A percentile compares a stretch with the other conserved stretches of the same genome.
These are phyloP conservation scores for Sycophaga agraensis DNA, from an alignment of 1,140 invertebrate genomes.

Conservation along the genomic window DNA sequence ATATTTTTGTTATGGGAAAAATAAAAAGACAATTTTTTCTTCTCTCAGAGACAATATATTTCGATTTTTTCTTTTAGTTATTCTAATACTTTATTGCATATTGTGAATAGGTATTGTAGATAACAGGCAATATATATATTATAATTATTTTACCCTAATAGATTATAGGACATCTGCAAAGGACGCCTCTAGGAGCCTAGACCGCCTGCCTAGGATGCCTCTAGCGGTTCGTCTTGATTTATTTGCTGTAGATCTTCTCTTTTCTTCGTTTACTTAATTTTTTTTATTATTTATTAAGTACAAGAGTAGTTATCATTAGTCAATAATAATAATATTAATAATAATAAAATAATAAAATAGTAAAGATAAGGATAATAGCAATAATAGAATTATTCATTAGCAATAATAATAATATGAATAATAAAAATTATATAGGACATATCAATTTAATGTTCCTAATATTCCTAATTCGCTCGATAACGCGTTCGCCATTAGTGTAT, in stretches of 20 bases:
- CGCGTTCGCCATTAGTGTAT: conserved; percentile 11
- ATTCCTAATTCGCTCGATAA: conserved; percentile 35
- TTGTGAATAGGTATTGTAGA: conserved; percentile 49
- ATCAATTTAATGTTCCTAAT: conserved; percentile 39
- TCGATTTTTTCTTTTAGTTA: conserved; percentile 35
- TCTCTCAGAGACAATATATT: conserved; percentile 51
- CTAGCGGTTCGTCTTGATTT: background rate
- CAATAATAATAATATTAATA: conserved; percentile 38
- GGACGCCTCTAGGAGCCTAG: conserved; percentile 28
- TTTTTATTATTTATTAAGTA: conserved; percentile 41
- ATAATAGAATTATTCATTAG: conserved; percentile 26
- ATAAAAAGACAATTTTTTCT: conserved; percentile 23
- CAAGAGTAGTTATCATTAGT: conserved; percentile 43
- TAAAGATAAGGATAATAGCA: conserved; percentile 28
- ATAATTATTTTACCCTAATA: conserved; percentile 45
- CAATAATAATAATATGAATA: conserved; percentile 34
- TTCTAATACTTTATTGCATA: conserved; percentile 44
- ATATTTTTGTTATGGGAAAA: background rate
- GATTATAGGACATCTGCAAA: conserved; percentile 35
- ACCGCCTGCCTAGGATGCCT: conserved; percentile 30
- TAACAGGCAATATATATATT: conserved; percentile 56
- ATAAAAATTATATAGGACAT: conserved; percentile 38
- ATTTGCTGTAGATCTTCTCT: conserved; percentile 1
- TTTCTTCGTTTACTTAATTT: conserved; percentile 35
- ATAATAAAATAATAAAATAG: conserved; percentile 40